Conservation (phyloP, 2,113 vertebrate species). For the Triplophysa rosa region DNA sequence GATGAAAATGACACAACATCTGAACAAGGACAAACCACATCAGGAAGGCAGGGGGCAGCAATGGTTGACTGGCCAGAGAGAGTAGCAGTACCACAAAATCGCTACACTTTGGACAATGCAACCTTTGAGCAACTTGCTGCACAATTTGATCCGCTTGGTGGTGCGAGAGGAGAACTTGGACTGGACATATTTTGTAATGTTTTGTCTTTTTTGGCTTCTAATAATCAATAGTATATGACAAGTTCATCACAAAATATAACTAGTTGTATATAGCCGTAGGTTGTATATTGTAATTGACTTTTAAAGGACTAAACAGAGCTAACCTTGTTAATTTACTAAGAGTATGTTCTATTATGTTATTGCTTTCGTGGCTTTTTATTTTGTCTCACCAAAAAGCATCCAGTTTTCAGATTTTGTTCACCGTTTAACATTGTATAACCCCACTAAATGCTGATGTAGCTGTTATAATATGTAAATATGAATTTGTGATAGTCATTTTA, state of each 20-base stretch:
- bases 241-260: background rate
- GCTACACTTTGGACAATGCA: background rate
- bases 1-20: background rate
- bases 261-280: background rate
- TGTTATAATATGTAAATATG: too few relatives aligned
- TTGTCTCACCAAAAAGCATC: too few relatives aligned
- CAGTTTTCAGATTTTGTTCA: too few relatives aligned
- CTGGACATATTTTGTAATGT: background rate
- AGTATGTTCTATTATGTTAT: too few relatives aligned
- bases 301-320: too few relatives aligned
- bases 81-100: background rate
- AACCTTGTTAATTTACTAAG: too few relatives aligned
- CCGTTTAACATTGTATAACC: too few relatives aligned
- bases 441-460: too few relatives aligned
- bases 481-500: too few relatives aligned
- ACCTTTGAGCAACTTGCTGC: background rate
- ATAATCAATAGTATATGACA: background rate
- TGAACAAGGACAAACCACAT: background rate
- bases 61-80: conserved; percentile 14
- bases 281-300: too few relatives aligned
- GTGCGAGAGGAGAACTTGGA: background rate
- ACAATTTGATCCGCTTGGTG: conserved; percentile 16
- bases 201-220: conserved; percentile 9
- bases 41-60: background rate
- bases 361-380: too few relatives aligned